phyloP scores from a whole-genome alignment of 1,140 invertebrate genomes.

The Penaeus vannamei region DNA sequence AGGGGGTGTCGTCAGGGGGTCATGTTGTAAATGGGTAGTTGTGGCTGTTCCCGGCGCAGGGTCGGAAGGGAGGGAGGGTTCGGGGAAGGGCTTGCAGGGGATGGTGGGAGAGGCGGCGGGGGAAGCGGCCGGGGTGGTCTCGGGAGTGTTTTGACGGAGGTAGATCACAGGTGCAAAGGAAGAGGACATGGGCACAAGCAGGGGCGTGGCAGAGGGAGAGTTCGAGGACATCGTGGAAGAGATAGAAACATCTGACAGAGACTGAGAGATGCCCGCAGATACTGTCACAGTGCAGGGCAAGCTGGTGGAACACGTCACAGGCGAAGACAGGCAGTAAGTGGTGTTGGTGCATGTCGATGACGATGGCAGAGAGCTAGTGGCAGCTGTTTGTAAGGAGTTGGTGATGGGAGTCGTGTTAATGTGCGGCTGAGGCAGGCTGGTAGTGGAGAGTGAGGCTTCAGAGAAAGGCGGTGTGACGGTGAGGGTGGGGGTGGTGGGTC shows the following conservation, averaged over 20 bases:
- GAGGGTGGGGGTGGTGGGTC: not conserved
- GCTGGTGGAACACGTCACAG: too few species aligned
- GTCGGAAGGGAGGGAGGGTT: not conserved
- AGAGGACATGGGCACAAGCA: conserved; percentile 14
- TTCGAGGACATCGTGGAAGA: not conserved
- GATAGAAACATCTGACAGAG: not conserved
- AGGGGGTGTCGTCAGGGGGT: not conserved
- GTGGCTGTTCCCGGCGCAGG: not conserved
- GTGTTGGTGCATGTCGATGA: not conserved
- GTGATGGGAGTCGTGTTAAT: not conserved
- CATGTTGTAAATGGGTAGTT: conserved; percentile 5
- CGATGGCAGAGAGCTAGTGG: not conserved
- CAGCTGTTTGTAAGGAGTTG: not conserved
- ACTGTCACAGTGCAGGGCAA: not conserved
- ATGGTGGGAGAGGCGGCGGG: conserved; percentile 19
- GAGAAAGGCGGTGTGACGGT: conserved; percentile 35
- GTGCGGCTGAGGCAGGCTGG: too few species aligned
- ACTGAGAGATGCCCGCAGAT: not conserved
- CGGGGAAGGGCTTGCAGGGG: not conserved
- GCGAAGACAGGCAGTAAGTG: too few species aligned
- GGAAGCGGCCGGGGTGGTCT: conserved; percentile 29
- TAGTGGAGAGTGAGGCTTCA: not conserved
- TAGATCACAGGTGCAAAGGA: conserved; percentile 41
- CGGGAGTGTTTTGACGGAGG: conserved; percentile 45
- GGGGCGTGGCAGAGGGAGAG: conserved; percentile 16